Percentiles rank a stretch among this genome's conserved stretches.
Conservation (phyloP, 92 coral and sea anemone species). For the Nematostella vectensis region DNA sequence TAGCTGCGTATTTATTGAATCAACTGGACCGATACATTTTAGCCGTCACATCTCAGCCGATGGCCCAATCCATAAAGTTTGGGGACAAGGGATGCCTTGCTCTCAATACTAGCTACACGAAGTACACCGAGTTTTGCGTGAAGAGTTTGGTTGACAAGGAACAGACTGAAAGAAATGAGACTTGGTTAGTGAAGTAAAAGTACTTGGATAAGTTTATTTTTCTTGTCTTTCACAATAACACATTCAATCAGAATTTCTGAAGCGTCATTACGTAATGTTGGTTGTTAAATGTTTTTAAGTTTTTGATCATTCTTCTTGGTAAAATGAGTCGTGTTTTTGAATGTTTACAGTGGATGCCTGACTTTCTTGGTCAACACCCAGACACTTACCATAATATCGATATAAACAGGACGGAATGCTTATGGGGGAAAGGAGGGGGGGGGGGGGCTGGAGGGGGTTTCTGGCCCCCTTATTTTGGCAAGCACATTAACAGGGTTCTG, state of each 20-base stretch:
- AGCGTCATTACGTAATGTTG: no score
- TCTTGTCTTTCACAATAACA: neutral
- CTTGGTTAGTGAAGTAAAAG: constrained; percentile 63
- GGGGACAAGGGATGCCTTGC: constrained; percentile 94
- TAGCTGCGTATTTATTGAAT: constrained; percentile 73
- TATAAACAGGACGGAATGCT: no score
- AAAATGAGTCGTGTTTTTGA: no score
- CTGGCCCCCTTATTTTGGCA: no score
- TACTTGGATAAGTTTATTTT: neutral
- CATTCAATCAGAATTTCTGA: neutral
- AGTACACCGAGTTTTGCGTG: constrained; percentile 61
- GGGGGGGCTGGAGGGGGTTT: no score
- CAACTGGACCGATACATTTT: constrained; percentile 88
- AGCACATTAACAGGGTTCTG: no score
- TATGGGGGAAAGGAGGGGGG: no score
- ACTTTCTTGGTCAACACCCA: no score
- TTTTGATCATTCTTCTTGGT: no score
- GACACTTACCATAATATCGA: no score
- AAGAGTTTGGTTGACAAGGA: constrained; percentile 49
- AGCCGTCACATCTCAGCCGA: constrained; percentile 82
- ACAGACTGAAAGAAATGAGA: constrained; percentile 57
- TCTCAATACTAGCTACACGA: constrained; percentile 44
- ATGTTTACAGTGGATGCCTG: no score
- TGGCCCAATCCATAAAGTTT: constrained; percentile 93
- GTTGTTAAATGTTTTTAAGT: no score